Base-by-base conservation (phyloP, 2,888 invertebrate species). In the Microplitis manilae region DNA sequence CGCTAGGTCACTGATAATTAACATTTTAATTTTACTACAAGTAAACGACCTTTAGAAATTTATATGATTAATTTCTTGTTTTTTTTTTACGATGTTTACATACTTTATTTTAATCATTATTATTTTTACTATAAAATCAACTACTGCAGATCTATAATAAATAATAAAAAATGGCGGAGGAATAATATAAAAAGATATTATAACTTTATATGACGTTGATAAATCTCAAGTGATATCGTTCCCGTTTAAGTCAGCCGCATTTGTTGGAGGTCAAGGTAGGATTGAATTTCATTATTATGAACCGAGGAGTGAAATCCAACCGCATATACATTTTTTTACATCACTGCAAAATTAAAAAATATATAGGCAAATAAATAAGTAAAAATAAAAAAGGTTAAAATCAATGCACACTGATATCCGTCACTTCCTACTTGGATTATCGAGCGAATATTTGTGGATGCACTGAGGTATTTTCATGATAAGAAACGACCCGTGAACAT, bases 401-500 rank as follows among this genome's bases (percentile, higher is more conserved):
- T 50, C 2, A 13, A 8, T 50, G 50, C 50, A 13, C 2, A 50
- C 50, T 50, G 13, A 50, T 13, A 50, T 50, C 30, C 50, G 50
- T 50, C 50, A 50, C 50, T 50, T 50, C 50, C 50, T 50, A 50
- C 50, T 50, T 50, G 50, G 9, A 50, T 50, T 50, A 50, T 50
- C 13, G 50, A 50, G 50, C 50, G 50, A 13, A 50, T 13, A 13
- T 50, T 50, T 50, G 13, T 38, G 30, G 65, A 65, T 30, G 65
- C 65, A 65, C 38, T 20, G 9, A 65, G 50, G 50, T 38, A 65
- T 65, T 65, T 62, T 38, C 65, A 30, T 65, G 30, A 65, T 30
- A 65, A 65, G 65, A 65, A 65, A 65, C 65, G 79, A 79, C 75
- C 72, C 76, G 79, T 78, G 78, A 69, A 79, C 73, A 79, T 79